A percentile compares a stretch with the other conserved stretches of the same genome.
phyloP scores from a whole-genome alignment of 2,797 vertebrate genomes.

The Percopsis omiscomaycus region DNA sequence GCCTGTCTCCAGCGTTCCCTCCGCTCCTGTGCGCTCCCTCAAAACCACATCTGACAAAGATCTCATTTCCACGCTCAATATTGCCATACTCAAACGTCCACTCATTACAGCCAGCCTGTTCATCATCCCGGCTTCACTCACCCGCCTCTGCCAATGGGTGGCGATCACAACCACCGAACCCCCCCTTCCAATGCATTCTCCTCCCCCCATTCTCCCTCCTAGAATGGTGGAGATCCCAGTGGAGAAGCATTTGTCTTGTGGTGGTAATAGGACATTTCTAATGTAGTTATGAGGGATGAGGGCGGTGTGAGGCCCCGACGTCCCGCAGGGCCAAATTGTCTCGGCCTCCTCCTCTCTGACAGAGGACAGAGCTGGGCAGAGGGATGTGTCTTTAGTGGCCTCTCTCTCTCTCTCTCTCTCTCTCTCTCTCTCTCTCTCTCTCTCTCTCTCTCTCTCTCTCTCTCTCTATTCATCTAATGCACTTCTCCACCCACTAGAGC shows the following conservation, averaged over 20 bases:
- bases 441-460: slow-evolving; percentile 24
- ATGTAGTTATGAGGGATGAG: slow-evolving; percentile 61
- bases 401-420: slow-evolving; percentile 1
- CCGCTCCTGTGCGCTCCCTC: slow-evolving; percentile 75
- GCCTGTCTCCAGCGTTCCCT: slow-evolving; percentile 67
- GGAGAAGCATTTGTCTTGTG: slow-evolving; percentile 64
- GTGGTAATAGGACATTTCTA: slow-evolving; percentile 55
- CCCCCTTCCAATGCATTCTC: slow-evolving; percentile 13
- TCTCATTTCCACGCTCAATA: slow-evolving; percentile 85
- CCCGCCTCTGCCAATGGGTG: slow-evolving; percentile 26
- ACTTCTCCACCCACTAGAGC: slow-evolving; percentile 43
- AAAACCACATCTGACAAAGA: slow-evolving; percentile 83
- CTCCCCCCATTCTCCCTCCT: slow-evolving; percentile 36
- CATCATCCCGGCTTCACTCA: slow-evolving; percentile 79
- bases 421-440: slow-evolving; percentile 7
- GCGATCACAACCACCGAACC: slow-evolving; percentile 33
- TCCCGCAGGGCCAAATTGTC: slow-evolving; percentile 67
- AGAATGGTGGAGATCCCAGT: slow-evolving; percentile 46
- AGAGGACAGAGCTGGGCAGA: slow-evolving; percentile 65
- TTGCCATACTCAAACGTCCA: slow-evolving; percentile 81
- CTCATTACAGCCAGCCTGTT: slow-evolving; percentile 77
- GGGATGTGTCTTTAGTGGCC: slow-evolving; percentile 66
- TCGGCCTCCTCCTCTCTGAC: slow-evolving; percentile 61
- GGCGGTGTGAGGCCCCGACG: slow-evolving; percentile 54
- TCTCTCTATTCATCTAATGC: not conserved